A percentile compares a stretch with the other conserved stretches of the same genome.
Evolutionary conservation across 2,797 vertebrate genomes (phyloP).

Genomic region (Acropternis orthonyx): DNA sequence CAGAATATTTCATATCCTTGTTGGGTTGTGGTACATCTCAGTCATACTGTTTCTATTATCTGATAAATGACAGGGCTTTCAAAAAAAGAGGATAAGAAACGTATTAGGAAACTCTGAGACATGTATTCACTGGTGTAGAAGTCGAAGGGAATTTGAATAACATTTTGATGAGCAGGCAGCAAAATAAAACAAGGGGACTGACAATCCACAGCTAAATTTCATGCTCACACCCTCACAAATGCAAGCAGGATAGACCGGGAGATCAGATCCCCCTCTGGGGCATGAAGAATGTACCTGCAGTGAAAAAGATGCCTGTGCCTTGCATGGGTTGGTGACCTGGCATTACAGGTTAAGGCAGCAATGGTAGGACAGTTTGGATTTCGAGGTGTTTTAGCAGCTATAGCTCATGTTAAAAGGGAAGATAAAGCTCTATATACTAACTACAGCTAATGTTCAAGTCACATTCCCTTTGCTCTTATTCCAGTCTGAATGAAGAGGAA

Average conservation of each 20-base stretch:
- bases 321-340: not conserved
- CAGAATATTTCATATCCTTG: conserved; percentile 37
- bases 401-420: not conserved
- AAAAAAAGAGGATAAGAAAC: conserved; percentile 15
- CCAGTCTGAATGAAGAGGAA: not conserved
- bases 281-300: not conserved
- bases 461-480: not conserved
- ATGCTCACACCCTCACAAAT: not conserved
- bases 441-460: not conserved
- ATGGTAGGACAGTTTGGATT: not conserved
- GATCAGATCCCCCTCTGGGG: not conserved
- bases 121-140: conserved; percentile 9
- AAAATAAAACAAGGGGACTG: not conserved
- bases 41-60: conserved; percentile 9
- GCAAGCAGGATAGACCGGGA: not conserved
- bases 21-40: conserved; percentile 31
- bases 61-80: conserved; percentile 32
- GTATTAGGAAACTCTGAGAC: not conserved
- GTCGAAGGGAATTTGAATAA: conserved; percentile 21
- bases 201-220: conserved; percentile 8
- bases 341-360: not conserved
- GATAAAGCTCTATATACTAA: not conserved
- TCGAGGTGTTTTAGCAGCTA: not conserved
- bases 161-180: not conserved
- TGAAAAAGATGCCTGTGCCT: not conserved